Evolutionary conservation across 2,888 invertebrate species (phyloP).

Genomic region (Coleophora flavipennella): DNA sequence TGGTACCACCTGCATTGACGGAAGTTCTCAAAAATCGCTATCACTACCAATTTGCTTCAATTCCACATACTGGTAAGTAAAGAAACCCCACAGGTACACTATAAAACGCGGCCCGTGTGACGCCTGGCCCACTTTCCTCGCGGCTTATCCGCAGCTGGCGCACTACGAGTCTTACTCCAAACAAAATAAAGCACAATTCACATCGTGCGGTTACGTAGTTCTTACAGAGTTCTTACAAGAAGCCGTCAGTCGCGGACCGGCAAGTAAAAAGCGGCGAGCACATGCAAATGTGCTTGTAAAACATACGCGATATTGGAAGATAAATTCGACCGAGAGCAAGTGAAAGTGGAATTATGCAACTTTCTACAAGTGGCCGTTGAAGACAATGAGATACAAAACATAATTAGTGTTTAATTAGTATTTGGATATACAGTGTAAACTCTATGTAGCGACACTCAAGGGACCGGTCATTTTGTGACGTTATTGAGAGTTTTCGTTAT

Average conservation of each 20-base stretch:
- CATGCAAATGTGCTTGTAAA: slow-evolving; percentile 52
- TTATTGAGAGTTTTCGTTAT: too few species aligned
- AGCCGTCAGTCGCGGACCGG: slow-evolving; percentile 33
- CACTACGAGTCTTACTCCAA: slow-evolving; percentile 23
- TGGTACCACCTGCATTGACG: too few species aligned
- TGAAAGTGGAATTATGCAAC: slow-evolving; percentile 71
- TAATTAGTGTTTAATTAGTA: too few species aligned
- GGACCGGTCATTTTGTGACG: too few species aligned
- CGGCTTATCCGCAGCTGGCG: slow-evolving; percentile 23
- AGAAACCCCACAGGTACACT: slow-evolving; percentile 50
- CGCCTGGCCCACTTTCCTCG: slow-evolving; percentile 64
- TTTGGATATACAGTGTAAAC: too few species aligned
- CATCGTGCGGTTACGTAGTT: slow-evolving; percentile 13
- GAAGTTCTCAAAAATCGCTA: too few species aligned
- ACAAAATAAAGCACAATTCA: slow-evolving; percentile 39
- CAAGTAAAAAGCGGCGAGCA: slow-evolving; percentile 36
- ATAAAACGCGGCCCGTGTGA: slow-evolving; percentile 66
- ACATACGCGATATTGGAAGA: slow-evolving; percentile 49
- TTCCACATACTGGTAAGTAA: slow-evolving; percentile 33
- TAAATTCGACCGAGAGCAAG: slow-evolving; percentile 43
- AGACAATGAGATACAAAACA: too few species aligned
- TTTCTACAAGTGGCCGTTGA: slow-evolving; percentile 43
- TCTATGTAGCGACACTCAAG: too few species aligned
- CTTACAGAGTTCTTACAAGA: slow-evolving; percentile 11
- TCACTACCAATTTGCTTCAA: slow-evolving; percentile 17